Evolutionary conservation across 2,797 vertebrate genomes (phyloP).

Genomic region (Trematomus bernacchii): DNA sequence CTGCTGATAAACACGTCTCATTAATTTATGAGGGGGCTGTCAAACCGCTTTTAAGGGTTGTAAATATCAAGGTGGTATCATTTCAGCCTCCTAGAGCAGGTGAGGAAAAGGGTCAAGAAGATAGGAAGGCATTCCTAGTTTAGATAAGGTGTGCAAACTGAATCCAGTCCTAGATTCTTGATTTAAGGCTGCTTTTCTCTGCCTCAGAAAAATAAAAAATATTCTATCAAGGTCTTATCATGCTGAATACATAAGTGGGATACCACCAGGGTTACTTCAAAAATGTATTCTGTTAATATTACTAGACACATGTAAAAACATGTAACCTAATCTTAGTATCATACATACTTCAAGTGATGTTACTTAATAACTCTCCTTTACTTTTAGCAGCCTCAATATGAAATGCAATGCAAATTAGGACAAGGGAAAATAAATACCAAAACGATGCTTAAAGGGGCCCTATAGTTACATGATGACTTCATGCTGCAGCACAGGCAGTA

Average conservation of each 20-base stretch:
- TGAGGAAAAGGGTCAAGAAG: constrained; percentile 39
- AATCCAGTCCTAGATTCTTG: constrained; percentile 18
- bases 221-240: constrained; percentile 5
- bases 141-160: constrained; percentile 11
- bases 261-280: background rate
- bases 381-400: no score
- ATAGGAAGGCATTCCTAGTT: constrained; percentile 26
- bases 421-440: no score
- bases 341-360: no score
- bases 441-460: no score
- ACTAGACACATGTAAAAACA: no score
- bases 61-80: constrained; percentile 62
- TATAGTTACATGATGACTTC: no score
- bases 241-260: background rate
- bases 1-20: constrained; percentile 56
- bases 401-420: no score
- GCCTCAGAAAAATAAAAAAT: constrained; percentile 1
- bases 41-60: constrained; percentile 69
- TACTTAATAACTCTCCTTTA: no score
- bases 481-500: no score
- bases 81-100: constrained; percentile 41
- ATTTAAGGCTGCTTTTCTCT: constrained; percentile 10
- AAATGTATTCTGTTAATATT: no score
- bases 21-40: constrained; percentile 61
- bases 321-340: no score